Evolutionary conservation across 2,797 vertebrate genomes (phyloP).

Genomic region (Myripristis murdjan): DNA sequence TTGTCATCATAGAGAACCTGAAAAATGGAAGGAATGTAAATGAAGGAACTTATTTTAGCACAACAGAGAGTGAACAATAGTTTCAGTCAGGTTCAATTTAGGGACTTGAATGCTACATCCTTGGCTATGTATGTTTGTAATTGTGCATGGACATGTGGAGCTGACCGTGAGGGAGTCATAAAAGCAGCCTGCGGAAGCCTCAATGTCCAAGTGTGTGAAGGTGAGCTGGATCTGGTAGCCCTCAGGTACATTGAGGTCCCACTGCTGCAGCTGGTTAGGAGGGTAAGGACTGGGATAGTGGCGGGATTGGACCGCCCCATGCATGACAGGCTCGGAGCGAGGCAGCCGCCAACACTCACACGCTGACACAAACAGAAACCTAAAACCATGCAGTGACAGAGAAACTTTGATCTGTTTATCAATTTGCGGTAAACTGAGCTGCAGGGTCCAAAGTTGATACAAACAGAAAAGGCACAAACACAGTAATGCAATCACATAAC

Average conservation of each 20-base stretch:
- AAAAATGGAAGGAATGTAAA: no score
- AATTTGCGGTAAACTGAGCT: conserved; percentile 28
- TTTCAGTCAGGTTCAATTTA: no score
- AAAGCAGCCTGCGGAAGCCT: conserved; percentile 86
- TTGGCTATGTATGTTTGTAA: no score
- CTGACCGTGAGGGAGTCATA: conserved; percentile 91
- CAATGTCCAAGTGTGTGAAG: conserved; percentile 92
- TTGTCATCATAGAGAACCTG: conserved; percentile 78
- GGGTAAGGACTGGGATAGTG: conserved; percentile 78
- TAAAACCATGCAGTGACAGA: conserved; percentile 41
- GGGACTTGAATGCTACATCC: no score
- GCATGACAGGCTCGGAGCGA: conserved; percentile 46
- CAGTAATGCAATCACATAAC: conserved; percentile 36
- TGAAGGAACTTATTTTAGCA: no score
- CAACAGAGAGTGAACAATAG: no score
- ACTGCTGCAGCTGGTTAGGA: conserved; percentile 70
- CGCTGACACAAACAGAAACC: conserved; percentile 62
- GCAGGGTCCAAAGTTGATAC: conserved; percentile 68
- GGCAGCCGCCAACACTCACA: conserved; percentile 46
- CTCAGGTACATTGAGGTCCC: conserved; percentile 88
- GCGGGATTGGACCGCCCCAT: conserved; percentile 87
- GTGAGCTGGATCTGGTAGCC: conserved; percentile 90
- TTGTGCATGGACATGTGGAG: conserved; percentile 15
- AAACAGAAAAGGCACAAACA: conserved; percentile 63
- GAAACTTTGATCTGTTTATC: conserved; percentile 57